phyloP scores from a whole-genome alignment of 2,113 vertebrate species.

The Labeo catla region DNA sequence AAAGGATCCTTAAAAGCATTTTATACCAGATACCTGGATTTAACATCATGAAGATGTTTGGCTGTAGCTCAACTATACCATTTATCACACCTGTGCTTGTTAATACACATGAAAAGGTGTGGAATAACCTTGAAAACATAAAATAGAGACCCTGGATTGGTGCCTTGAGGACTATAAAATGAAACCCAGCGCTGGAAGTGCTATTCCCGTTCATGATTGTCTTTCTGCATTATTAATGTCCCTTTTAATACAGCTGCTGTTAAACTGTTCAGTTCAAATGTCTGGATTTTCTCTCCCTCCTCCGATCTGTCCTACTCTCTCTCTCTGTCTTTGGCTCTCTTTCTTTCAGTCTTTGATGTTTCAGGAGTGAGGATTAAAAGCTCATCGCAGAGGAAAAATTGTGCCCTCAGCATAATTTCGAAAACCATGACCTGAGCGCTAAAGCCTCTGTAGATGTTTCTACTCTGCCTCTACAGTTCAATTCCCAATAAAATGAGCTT shows the following conservation, averaged over 20 bases:
- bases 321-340: neutral
- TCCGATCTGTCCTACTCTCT: slow-evolving; percentile 1
- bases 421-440: slow-evolving; percentile 45
- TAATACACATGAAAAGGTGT: slow-evolving; percentile 23
- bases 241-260: slow-evolving; percentile 29
- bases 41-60: neutral
- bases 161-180: neutral
- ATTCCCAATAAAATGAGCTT: neutral
- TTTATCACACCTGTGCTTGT: neutral
- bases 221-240: slow-evolving; percentile 19
- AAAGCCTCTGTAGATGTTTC: slow-evolving; percentile 43
- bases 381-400: slow-evolving; percentile 50
- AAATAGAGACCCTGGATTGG: neutral
- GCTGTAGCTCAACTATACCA: neutral
- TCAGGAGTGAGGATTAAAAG: slow-evolving; percentile 62
- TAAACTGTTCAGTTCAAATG: slow-evolving; percentile 29
- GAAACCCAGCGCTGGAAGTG: neutral
- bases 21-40: neutral
- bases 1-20: neutral
- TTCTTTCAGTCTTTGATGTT: slow-evolving; percentile 58
- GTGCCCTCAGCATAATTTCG: slow-evolving; percentile 49
- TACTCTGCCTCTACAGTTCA: neutral
- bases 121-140: neutral
- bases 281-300: slow-evolving; percentile 5
- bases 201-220: slow-evolving; percentile 33